Conservation (phyloP, 1,140 invertebrate species). For the Hyles euphorbiae region DNA sequence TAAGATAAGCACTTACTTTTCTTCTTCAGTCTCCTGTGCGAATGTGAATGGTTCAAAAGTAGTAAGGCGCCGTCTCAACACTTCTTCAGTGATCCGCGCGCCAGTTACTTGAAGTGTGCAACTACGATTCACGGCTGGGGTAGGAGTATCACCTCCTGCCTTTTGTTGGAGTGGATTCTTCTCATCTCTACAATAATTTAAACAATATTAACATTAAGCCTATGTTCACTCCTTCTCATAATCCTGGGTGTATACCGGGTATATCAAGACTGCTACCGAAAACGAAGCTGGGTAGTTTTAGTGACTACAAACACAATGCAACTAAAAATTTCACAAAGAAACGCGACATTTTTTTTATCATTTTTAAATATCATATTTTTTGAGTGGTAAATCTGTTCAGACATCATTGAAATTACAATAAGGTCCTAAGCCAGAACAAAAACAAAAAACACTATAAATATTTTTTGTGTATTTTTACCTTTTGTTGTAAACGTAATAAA, state of each 20-base stretch:
- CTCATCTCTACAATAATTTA: conserved; percentile 46
- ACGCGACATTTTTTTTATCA: no score
- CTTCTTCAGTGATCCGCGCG: conserved; percentile 72
- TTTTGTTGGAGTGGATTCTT: conserved; percentile 32
- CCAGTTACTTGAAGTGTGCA: conserved; percentile 48
- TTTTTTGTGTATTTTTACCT: no score
- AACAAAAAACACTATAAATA: no score
- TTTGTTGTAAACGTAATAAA: no score
- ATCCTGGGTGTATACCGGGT: neutral
- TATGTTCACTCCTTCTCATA: neutral
- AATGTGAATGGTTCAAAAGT: conserved; percentile 64
- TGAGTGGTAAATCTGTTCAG: no score
- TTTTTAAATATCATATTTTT: no score
- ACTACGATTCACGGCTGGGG: conserved; percentile 9
- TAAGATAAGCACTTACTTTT: conserved; percentile 32
- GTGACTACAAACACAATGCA: no score
- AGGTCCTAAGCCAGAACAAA: no score
- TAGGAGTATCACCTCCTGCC: conserved; percentile 28
- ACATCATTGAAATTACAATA: no score
- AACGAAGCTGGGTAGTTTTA: no score
- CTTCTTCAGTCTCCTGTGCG: conserved; percentile 53
- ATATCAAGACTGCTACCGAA: no score
- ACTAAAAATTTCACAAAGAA: no score
- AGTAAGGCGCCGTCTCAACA: conserved; percentile 60
- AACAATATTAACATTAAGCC: neutral